phyloP scores from a whole-genome alignment of 1,140 invertebrate genomes.

The Oscheius sp. region DNA sequence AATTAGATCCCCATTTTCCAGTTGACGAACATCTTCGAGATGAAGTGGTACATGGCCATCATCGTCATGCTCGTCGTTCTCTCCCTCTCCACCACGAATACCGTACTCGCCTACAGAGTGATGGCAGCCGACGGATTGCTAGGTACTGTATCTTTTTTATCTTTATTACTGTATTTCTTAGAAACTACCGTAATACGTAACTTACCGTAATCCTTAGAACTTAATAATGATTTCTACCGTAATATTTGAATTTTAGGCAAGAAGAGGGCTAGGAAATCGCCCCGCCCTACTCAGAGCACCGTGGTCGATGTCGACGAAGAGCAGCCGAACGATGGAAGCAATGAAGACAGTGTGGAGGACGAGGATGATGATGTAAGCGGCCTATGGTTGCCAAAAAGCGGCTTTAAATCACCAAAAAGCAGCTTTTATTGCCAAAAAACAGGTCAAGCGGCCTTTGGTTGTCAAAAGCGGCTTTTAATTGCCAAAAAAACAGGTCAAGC shows the following conservation, averaged over 20 bases:
- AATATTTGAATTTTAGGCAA: background rate
- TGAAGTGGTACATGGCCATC: conserved; percentile 41
- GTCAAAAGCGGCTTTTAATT: background rate
- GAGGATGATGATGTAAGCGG: conserved; percentile 28
- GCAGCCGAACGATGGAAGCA: background rate
- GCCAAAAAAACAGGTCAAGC: background rate
- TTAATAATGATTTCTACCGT: background rate
- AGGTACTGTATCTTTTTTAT: conserved; percentile 29
- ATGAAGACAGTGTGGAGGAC: conserved; percentile 12
- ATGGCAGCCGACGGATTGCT: conserved; percentile 59
- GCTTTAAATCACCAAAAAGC: no score
- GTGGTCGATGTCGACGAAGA: background rate
- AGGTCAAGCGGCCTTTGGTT: background rate
- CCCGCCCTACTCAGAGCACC: background rate
- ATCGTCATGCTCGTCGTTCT: conserved; percentile 46
- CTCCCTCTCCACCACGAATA: conserved; percentile 50
- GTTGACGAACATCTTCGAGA: conserved; percentile 15
- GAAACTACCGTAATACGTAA: background rate
- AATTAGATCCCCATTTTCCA: conserved; percentile 7
- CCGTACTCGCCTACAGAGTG: conserved; percentile 56
- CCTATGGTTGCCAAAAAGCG: no score
- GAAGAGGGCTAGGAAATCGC: background rate
- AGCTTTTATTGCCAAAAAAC: no score
- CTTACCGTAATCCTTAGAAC: background rate
- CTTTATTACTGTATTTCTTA: background rate